Conservation (phyloP, 2,113 vertebrate species). For the Clarias magur region DNA sequence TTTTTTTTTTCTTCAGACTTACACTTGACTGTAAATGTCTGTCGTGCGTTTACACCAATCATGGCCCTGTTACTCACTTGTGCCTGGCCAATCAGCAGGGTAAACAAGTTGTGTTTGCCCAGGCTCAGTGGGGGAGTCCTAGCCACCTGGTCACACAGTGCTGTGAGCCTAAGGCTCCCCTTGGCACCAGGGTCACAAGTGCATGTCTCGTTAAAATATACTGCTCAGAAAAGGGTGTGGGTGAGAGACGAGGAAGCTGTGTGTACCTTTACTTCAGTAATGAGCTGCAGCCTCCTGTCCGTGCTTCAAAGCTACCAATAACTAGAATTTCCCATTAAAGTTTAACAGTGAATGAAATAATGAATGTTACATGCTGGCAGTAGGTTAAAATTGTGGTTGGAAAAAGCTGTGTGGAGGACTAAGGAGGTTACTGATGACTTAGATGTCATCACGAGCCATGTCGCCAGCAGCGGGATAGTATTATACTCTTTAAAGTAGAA, state of each 20-base stretch:
- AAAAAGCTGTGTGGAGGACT: background rate
- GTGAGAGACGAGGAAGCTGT: conserved; percentile 3
- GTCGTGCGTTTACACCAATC: conserved; percentile 64
- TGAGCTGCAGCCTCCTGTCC: conserved; percentile 10
- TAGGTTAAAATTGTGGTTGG: background rate
- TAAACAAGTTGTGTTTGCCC: conserved; percentile 73
- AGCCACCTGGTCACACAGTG: conserved; percentile 66
- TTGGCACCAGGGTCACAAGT: conserved; percentile 74
- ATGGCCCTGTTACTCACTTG: conserved; percentile 50
- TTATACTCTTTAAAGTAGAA: background rate
- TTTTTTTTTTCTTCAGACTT: conserved; percentile 24
- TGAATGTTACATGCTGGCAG: background rate
- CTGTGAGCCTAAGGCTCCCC: conserved; percentile 66
- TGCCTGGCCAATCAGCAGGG: conserved; percentile 68
- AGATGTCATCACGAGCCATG: background rate
- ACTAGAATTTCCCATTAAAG: background rate
- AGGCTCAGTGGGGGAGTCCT: conserved; percentile 39
- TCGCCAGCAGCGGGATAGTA: background rate
- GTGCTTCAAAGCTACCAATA: conserved; percentile 23
- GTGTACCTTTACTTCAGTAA: conserved; percentile 21
- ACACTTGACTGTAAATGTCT: conserved; percentile 70
- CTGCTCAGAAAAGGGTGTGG: conserved; percentile 57
- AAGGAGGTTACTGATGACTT: background rate
- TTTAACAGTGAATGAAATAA: conserved; percentile 8
- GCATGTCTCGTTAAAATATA: conserved; percentile 65